Base-by-base conservation (phyloP, 2,888 invertebrate species). In the Cheilosia urbana region DNA sequence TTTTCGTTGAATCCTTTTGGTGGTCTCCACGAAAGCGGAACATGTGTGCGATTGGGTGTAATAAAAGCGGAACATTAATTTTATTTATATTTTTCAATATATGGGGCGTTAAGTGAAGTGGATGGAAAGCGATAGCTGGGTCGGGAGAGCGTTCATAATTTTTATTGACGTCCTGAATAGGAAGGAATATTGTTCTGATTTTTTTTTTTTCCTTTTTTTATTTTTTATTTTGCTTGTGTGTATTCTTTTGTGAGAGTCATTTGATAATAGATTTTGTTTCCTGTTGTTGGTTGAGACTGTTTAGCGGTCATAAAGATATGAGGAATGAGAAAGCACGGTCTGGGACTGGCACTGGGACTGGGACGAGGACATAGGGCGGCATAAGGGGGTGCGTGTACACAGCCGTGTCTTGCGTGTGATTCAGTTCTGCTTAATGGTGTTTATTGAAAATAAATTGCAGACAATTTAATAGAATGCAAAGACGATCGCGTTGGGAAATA, bases 71-170 rank as follows among this genome's bases (percentile, higher is more conserved):
- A 63, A 81, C 85, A 85, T 85, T 85, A 76, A 84, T 85, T 85
- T 85, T 85, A 81, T 85, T 85, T 81, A 81, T 81, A 75, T 62
- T 77, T 77, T 77, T 55, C 71, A 85, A 85, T 76, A 77, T 76
- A 77, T 55, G 66, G 72, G 76, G 81, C 81, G 76, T 85, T 85
- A 85, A 85, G 85, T 81, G 85, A 81, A 81, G 72, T 85, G 81
- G 66, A 76, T 81, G 81, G 62, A 76, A 84, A 71, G 76, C 76
- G 75, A 84, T 79, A 79, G 68, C 66, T 13, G 55, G 45, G 34
- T 42, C 37, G 62, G 11, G 47, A 21, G 45, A 73, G 83, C 68
- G 69, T 65, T 84, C 75, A 84, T 84, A 82, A 84, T 69, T 84
- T 84, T 84, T 79, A 84, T 79, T 78, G 73, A 27, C 57, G 27